Percentiles rank a stretch among this genome's conserved stretches.
Conservation (phyloP, 2,797 vertebrate genomes). For the Enteromius unitaeniatus region DNA sequence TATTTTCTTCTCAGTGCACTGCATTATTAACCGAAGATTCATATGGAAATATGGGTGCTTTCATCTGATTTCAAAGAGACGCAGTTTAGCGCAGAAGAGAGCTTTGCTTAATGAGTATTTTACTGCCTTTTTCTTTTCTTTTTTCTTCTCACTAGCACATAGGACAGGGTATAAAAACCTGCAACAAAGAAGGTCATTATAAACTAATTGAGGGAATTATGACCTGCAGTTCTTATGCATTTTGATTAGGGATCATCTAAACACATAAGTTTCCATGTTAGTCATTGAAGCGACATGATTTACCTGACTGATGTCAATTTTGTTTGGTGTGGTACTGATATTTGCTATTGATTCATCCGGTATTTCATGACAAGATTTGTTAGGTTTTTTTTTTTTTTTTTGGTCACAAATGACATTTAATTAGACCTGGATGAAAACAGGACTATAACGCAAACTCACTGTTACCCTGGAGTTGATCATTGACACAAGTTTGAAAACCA, state of each 20-base stretch:
- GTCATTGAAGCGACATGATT: constrained; percentile 1
- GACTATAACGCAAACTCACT: not conserved
- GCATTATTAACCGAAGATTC: constrained; percentile 59
- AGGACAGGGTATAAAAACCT: constrained; percentile 59
- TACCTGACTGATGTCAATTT: constrained; percentile 2
- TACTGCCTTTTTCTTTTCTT: constrained; percentile 1
- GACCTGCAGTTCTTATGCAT: constrained; percentile 38
- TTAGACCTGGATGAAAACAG: not conserved
- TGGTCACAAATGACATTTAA: not conserved
- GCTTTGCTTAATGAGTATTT: constrained; percentile 58
- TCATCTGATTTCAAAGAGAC: constrained; percentile 65
- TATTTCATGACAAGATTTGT: not conserved
- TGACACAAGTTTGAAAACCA: not conserved
- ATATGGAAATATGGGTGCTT: constrained; percentile 65
- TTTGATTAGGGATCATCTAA: constrained; percentile 50
- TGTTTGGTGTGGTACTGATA: not conserved
- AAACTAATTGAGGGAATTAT: constrained; percentile 56
- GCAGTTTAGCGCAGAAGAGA: constrained; percentile 61
- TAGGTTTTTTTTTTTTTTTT: too few species aligned
- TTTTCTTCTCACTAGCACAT: constrained; percentile 37
- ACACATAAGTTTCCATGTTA: constrained; percentile 19
- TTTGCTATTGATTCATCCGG: not conserved
- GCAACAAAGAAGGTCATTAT: constrained; percentile 47
- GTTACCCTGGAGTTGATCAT: not conserved
- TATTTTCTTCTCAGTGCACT: constrained; percentile 41